Evolutionary conservation across 2,113 vertebrate genomes (phyloP), one percentile per base, ranked within the genome.

Genomic region (Vicugna pacos): DNA sequence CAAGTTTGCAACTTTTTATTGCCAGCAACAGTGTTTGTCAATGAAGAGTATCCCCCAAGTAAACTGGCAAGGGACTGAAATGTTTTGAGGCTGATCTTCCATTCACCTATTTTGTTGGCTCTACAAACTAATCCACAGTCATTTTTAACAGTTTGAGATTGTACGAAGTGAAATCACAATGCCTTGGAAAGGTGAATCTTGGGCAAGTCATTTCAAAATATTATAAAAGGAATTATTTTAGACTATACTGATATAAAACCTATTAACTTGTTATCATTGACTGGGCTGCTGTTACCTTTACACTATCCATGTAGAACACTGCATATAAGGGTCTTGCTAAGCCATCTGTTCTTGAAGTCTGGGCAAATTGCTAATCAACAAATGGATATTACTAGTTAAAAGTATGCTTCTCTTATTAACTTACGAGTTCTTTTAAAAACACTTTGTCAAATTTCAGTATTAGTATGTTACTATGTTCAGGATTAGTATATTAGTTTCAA

Each of bases 1-100:
- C 94, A 97, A 97, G 82, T 72, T 93, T 94, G 89, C 60, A 96
- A 91, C 48, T 94, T 94, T 83, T 95, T 92, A 97, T 96, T 95
- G 95, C 82, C 73, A 95, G 86, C 86, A 97, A 96, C 81, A 98
- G 60, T 92, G 77, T 96, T 97, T 97, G 97, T 72, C 77, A 86
- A 86, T 82, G 67, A 91, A 70, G 77, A 92, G 54, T 89, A 86
- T 94, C 54, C 89, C 56, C 58, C 95, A 95, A 92, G 89, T 89
- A 97, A 93, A 82, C 69, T 97, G 95, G 73, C 86, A 97, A 94
- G 86, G 46, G 35, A 79, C 5, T 56, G 65, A 94, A 75, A 17
- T 65, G 83, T 94, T 70, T 48, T 89, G 35, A 94, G 20, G 89
- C 72, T 95, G 60, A 56, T 88, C 97, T 97, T 95, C 76, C 64